These are phyloP conservation scores for Ditula angustiorana DNA, from an alignment of 2,888 invertebrate species.

Conservation along the genomic window DNA sequence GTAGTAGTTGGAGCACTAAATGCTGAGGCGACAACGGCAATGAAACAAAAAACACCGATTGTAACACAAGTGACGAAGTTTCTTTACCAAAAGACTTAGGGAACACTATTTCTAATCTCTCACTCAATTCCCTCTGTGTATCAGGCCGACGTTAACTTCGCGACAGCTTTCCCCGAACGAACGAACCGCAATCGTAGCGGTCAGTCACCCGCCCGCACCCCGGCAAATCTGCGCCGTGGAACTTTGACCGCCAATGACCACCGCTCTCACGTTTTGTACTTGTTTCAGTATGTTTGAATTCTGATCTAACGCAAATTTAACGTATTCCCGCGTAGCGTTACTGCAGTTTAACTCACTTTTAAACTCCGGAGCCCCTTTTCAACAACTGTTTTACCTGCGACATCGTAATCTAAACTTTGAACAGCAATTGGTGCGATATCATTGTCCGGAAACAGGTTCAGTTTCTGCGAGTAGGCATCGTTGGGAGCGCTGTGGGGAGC, in stretches of 20 bases:
- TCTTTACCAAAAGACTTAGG: too few species aligned
- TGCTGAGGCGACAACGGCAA: too few species aligned
- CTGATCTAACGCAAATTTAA: background rate
- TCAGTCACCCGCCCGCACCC: slow-evolving; percentile 21
- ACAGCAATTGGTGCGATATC: slow-evolving; percentile 45
- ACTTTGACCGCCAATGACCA: background rate
- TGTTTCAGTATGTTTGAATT: background rate
- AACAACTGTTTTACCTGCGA: slow-evolving; percentile 37
- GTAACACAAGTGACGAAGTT: too few species aligned
- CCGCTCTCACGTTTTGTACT: background rate
- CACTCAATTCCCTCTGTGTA: slow-evolving; percentile 1
- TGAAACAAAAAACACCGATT: too few species aligned
- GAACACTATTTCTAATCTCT: slow-evolving; percentile 2
- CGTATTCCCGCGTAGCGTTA: background rate
- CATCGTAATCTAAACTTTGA: slow-evolving; percentile 43
- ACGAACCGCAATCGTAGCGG: slow-evolving; percentile 18
- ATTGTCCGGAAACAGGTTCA: slow-evolving; percentile 51
- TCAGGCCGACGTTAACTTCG: slow-evolving; percentile 13
- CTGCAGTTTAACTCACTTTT: slow-evolving; percentile 33
- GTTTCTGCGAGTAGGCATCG: slow-evolving; percentile 54
- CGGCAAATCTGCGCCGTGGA: slow-evolving; percentile 1
- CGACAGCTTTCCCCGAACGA: slow-evolving; percentile 15
- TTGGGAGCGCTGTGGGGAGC: slow-evolving; percentile 73
- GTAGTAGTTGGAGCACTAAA: too few species aligned
- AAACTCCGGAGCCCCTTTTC: slow-evolving; percentile 25